A percentile compares a stretch with the other conserved stretches of the same genome.
phyloP scores from a whole-genome alignment of 2,797 vertebrate species.

The Enteromius argenteus region DNA sequence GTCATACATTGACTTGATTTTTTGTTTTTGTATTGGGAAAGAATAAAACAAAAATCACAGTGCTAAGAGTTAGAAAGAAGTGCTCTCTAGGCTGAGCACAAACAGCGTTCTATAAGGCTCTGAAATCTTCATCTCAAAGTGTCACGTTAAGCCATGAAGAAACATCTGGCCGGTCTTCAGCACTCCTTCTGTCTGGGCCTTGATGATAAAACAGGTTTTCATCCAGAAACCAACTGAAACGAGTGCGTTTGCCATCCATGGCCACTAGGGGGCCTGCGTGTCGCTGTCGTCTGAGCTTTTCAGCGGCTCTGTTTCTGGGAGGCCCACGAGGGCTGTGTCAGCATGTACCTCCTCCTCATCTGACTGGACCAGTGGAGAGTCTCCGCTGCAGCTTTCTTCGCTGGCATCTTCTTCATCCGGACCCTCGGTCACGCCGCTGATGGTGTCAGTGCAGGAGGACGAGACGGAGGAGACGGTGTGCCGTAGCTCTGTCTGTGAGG shows the following conservation, averaged over 20 bases:
- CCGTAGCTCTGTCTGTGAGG: constrained; percentile 66
- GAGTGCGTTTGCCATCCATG: constrained; percentile 41
- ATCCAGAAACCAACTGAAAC: constrained; percentile 25
- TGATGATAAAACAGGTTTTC: constrained; percentile 27
- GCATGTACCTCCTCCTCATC: constrained; percentile 92
- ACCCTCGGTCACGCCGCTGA: constrained; percentile 62
- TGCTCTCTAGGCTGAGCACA: constrained; percentile 27
- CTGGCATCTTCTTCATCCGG: constrained; percentile 64
- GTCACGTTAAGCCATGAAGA: constrained; percentile 1
- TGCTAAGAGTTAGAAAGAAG: constrained; percentile 44
- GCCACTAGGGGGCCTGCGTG: constrained; percentile 69
- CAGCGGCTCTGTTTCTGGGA: constrained; percentile 68
- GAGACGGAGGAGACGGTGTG: constrained; percentile 69
- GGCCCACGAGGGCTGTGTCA: constrained; percentile 81
- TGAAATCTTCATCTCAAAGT: constrained; percentile 15
- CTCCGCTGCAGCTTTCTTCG: constrained; percentile 72
- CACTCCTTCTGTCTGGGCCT: constrained; percentile 4
- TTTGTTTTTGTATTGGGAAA: constrained; percentile 31
- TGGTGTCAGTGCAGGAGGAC: constrained; percentile 69
- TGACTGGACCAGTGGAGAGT: constrained; percentile 83
- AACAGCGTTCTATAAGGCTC: constrained; percentile 6
- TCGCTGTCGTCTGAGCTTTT: constrained; percentile 86
- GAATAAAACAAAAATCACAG: constrained; percentile 54
- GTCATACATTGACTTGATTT: constrained; percentile 35
- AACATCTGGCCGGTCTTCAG: background rate